Percentiles rank a stretch among this genome's conserved stretches.
Conservation (phyloP, 2,113 vertebrate genomes). For the Grantiella picta region DNA sequence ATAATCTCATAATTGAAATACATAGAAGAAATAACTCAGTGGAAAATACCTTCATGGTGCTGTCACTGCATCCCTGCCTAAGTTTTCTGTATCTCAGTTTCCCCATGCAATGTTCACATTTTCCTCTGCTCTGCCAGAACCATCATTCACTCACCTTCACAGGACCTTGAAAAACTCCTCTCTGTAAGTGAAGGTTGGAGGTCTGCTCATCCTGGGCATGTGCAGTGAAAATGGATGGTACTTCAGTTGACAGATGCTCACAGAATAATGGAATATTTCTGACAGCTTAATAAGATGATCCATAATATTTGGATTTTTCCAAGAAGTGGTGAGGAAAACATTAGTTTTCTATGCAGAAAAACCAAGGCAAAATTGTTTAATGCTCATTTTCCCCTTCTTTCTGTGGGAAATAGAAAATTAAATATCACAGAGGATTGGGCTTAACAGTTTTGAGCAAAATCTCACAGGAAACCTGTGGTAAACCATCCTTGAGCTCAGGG, state of each 20-base stretch:
- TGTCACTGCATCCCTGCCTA: not conserved
- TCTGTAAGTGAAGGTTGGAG: rapidly evolving
- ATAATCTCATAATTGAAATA: not conserved
- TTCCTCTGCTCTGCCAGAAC: not conserved
- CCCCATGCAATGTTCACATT: rapidly evolving
- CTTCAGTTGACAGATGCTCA: not conserved
- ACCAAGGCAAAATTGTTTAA: not conserved
- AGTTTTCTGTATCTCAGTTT: not conserved
- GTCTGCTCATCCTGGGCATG: rapidly evolving
- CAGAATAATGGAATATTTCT: not conserved
- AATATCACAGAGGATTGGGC: not conserved
- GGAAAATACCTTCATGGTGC: not conserved
- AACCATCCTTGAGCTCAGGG: not conserved
- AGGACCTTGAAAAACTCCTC: not conserved
- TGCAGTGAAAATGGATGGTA: not conserved
- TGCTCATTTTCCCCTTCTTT: not conserved
- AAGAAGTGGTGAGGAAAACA: not conserved
- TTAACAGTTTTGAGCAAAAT: not conserved
- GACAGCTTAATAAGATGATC: not conserved
- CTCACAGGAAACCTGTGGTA: not conserved
- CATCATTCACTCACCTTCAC: not conserved
- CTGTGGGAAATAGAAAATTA: not conserved
- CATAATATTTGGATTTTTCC: not conserved
- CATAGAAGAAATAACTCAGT: not conserved
- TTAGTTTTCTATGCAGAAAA: not conserved